Base-by-base conservation (phyloP, 2,797 vertebrate genomes). In the Zalophus californianus region DNA sequence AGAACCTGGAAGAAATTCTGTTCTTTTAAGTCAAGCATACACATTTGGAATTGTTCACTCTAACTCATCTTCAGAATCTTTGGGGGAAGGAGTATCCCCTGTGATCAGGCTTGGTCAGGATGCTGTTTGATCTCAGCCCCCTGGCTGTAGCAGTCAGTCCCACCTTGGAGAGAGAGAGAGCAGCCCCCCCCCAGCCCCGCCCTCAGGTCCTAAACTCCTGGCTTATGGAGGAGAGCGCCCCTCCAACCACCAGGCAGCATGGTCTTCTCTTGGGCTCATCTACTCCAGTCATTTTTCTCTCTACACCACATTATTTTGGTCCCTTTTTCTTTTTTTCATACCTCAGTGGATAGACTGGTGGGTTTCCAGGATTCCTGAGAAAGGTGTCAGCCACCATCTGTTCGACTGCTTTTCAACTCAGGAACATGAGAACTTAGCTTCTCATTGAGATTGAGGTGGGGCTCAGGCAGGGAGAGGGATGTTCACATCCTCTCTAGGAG, bases 301-400 rank as follows among this genome's bases (percentile, higher is more conserved):
- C 96, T 91, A 83, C 95, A 93, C 89, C 21, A 90, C 86, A 84
- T 94, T 86, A 97, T 88, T 97, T 29, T 52, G 84, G 93, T 77
- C 66, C 0, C 25, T 18, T 27, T 70, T 94, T 68, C 95, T 95
- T 41, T 95, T 50, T 64, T 10, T 0, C 82, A 11, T 72, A 72
- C 97, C 94, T 86, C 95, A 50, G 80, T 97, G 97, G 94, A 66
- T 93, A 98, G 96, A 82, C 94, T 96, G 97, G 97, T 98, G 94
- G 85, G 93, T 91, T 98, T 98, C 86, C 95, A 95, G 96, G 89
- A 85, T 38, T 60, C 78, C 96, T 87, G 94, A 95, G 79, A 94
- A 97, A 97, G 97, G 97, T 98, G 97, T 92, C 98, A 98, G 97
- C 97, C 98, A 78, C 98, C 98, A 98, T 98, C 98, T 98, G 93